Evolutionary conservation across 2,888 invertebrate species (phyloP).

Genomic region (Meiosimyza platycephala): DNA sequence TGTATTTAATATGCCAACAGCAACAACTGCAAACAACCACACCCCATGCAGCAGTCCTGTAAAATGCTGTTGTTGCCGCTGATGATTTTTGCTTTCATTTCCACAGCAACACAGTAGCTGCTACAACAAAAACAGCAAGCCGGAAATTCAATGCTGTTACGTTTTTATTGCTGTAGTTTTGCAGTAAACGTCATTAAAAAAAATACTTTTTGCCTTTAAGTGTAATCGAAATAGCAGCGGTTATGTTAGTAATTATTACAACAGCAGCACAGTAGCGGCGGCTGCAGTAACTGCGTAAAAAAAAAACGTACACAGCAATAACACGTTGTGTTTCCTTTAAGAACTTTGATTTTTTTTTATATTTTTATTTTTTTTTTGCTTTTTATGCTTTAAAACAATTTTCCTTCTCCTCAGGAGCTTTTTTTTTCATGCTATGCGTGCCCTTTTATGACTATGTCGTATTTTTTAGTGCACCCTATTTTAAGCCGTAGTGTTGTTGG

Average conservation of each 20-base stretch:
- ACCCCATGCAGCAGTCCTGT: background rate
- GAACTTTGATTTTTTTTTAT: no score
- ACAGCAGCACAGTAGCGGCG: background rate
- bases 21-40: background rate
- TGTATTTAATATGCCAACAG: background rate
- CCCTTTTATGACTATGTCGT: no score
- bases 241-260: no score
- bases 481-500: no score
- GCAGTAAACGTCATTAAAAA: background rate
- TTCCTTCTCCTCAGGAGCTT: no score
- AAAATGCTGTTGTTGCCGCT: background rate
- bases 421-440: no score
- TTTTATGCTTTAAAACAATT: no score
- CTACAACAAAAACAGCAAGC: background rate
- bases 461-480: no score
- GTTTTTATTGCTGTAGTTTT: background rate
- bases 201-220: no score
- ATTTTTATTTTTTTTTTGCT: no score
- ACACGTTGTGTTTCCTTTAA: background rate
- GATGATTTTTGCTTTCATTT: background rate
- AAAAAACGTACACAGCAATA: background rate
- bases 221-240: no score
- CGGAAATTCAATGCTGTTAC: slow-evolving; percentile 14
- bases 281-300: background rate
- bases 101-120: background rate